Evolutionary conservation across 2,113 vertebrate genomes (phyloP), one percentile per base, ranked within the genome.

Genomic region (Prochilodus magdalenae): DNA sequence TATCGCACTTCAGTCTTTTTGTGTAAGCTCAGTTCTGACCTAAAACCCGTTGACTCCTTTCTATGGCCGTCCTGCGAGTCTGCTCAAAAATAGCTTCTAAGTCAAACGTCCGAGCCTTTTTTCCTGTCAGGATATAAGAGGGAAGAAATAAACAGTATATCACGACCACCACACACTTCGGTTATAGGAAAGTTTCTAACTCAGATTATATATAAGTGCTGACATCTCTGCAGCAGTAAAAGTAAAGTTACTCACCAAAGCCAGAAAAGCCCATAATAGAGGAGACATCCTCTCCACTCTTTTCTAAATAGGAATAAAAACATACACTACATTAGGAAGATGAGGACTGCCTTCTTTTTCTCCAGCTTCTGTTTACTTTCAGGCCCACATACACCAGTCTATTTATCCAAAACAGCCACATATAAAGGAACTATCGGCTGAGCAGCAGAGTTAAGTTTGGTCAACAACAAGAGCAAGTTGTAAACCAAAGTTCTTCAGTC

Each of bases 81-180:
- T 97, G 96, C 80, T 99, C 98, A 91, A 99, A 99, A 92, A 99
- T 97, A 47, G 98, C 97, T 83, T 97, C 94, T 49, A 99, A 89
- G 75, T 99, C 98, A 91, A 99, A 99, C 0, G 97, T 99, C 24
- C 98, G 96, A 14, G 98, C 98, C 87, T 99, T 99, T 84, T 97
- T 98, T 57, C 97, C 98, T 99, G 80, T 24, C 15, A 13, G 15
- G 14, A 18, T 7, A 2, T n/a, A 3, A 63, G 12, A 83, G 3
- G 0, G 8, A 22, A 67, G 14, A 15, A 18, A 29, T 20, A 2
- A 63, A 75, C n/a, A 26, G 20, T 60, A 8, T 6, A 14, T 66
- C 44, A 40, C 29, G 33, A 36, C 33, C 33, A 36, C 33, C 3
- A 36, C 33, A 36, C 33, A 36, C 33, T 36, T 4, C 33, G 6